Percentiles rank a stretch among this genome's conserved stretches.
Evolutionary conservation across 2,113 vertebrate species (phyloP).

Genomic region (Ochotona curzoniae): DNA sequence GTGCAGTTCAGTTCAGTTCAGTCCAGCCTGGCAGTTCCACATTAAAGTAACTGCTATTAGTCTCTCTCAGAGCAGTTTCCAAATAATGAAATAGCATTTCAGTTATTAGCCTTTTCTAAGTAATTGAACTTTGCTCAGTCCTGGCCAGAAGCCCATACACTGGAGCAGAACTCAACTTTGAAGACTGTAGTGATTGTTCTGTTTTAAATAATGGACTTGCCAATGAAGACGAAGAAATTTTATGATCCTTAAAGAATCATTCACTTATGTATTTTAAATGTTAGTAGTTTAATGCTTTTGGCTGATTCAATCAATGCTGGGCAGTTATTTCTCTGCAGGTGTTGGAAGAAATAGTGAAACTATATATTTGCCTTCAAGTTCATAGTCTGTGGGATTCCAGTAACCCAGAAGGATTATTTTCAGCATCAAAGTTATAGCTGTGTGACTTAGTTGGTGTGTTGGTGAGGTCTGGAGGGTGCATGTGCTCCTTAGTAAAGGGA

Average conservation of each 20-base stretch:
- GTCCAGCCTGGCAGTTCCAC: conserved; percentile 20
- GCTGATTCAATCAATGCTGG: conserved; percentile 41
- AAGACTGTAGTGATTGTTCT: conserved; percentile 44
- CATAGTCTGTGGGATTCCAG: background rate
- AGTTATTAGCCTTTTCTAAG: conserved; percentile 69
- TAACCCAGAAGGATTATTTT: background rate
- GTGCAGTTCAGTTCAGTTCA: background rate
- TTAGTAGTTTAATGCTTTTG: conserved; percentile 8
- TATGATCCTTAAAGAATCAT: conserved; percentile 67
- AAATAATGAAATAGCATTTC: conserved; percentile 73
- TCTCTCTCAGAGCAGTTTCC: conserved; percentile 53
- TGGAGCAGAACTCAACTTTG: conserved; percentile 67
- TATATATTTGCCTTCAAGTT: conserved; percentile 10
- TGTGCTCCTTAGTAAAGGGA: background rate
- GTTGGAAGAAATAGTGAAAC: conserved; percentile 43
- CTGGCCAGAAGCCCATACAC: conserved; percentile 59
- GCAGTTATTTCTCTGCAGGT: conserved; percentile 55
- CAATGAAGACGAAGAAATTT: conserved; percentile 65
- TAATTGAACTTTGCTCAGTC: conserved; percentile 51
- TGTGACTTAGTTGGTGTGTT: background rate
- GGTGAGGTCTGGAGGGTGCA: background rate
- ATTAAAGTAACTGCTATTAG: conserved; percentile 48
- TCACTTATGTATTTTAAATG: conserved; percentile 70
- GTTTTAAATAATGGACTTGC: conserved; percentile 70
- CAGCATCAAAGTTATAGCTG: background rate